Evolutionary conservation across 2,113 vertebrate species (phyloP).

Genomic region (Spilogale gracilis): DNA sequence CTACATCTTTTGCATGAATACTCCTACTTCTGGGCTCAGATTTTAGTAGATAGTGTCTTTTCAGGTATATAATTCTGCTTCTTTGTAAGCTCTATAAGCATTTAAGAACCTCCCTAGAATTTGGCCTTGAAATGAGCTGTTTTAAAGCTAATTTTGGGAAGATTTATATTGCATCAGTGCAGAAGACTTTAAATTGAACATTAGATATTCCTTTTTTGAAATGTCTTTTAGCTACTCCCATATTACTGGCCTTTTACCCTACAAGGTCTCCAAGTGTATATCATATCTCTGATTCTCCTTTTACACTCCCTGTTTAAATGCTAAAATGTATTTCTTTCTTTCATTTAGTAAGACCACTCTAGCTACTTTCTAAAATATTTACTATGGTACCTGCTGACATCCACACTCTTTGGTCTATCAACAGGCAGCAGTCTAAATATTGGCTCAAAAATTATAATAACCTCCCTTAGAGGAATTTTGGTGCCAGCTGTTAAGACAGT

Average conservation of each 20-base stretch:
- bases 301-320: not conserved
- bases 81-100: not conserved
- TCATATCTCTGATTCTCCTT: not conserved
- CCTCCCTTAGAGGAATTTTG: not conserved
- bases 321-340: not conserved
- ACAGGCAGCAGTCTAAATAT: not conserved
- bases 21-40: not conserved
- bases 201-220: not conserved
- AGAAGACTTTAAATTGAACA: not conserved
- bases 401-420: not conserved
- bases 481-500: not conserved
- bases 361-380: not conserved
- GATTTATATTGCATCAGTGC: not conserved
- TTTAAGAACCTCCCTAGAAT: not conserved
- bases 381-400: not conserved
- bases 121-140: not conserved
- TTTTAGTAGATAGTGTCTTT: not conserved
- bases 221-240: not conserved
- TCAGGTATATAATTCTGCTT: not conserved
- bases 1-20: not conserved
- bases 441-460: not conserved
- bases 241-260: not conserved
- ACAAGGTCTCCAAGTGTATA: not conserved
- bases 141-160: constrained; percentile 15
- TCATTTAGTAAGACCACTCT: not conserved